Evolutionary conservation across 2,888 invertebrate species (phyloP).

Genomic region (Ichneumoninae sp.): DNA sequence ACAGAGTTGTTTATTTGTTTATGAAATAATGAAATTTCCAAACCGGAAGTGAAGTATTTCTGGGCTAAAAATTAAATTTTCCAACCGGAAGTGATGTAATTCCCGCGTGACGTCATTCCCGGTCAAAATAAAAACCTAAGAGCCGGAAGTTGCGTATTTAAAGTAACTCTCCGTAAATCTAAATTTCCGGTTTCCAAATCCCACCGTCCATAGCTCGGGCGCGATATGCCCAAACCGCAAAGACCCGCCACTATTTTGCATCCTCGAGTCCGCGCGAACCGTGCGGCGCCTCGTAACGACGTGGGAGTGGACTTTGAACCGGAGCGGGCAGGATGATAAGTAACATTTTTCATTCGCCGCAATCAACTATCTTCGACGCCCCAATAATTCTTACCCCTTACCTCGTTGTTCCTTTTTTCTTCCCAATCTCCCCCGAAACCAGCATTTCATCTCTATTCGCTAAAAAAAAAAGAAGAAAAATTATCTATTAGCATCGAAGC

Average conservation of each 20-base stretch:
- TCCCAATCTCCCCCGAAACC: neutral
- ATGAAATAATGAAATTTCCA: too few species aligned
- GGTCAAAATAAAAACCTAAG: too few species aligned
- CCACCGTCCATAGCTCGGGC: too few species aligned
- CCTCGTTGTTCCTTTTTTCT: neutral
- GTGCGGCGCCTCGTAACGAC: neutral
- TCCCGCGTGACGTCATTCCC: too few species aligned
- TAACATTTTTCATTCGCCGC: neutral
- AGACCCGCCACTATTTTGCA: neutral
- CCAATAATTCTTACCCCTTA: neutral
- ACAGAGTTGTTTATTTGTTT: too few species aligned
- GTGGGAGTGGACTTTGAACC: neutral
- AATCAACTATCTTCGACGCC: neutral
- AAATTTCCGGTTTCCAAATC: neutral
- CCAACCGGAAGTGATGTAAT: too few species aligned
- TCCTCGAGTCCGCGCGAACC: neutral
- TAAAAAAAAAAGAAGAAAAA: neutral
- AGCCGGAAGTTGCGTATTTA: too few species aligned
- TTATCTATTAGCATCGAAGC: neutral
- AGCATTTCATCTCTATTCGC: neutral
- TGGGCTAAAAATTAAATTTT: too few species aligned
- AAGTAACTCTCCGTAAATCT: too few species aligned
- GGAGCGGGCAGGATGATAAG: neutral
- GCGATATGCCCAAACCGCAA: neutral
- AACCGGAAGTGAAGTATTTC: too few species aligned